Conservation (phyloP, 2,113 vertebrate genomes). For the Miniopterus natalensis region DNA sequence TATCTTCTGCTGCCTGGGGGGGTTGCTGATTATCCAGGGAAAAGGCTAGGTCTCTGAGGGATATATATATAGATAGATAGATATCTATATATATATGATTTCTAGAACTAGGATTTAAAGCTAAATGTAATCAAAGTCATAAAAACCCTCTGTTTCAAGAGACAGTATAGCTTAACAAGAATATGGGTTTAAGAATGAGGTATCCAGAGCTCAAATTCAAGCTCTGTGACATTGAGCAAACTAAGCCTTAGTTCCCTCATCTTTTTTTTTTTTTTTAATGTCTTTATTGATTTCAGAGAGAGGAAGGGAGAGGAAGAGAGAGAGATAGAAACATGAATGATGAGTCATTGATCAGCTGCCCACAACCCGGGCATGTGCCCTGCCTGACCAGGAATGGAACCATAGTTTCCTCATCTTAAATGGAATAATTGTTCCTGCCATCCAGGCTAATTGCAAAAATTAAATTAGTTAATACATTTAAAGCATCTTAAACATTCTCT, state of each 20-base stretch:
- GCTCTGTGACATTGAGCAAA: neutral
- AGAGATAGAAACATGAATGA: too few relatives aligned
- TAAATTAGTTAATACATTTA: neutral
- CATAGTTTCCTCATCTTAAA: neutral
- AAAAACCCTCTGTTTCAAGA: neutral
- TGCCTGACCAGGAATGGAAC: too few relatives aligned
- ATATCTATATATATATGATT: neutral
- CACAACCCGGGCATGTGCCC: too few relatives aligned
- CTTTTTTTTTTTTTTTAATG: neutral
- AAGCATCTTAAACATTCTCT: constrained; percentile 20
- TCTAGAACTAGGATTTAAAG: neutral
- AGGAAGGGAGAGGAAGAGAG: too few relatives aligned
- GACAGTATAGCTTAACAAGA: neutral
- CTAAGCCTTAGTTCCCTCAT: neutral
- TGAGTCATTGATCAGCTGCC: too few relatives aligned
- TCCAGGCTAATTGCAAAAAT: neutral
- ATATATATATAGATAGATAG: neutral
- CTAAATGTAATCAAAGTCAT: neutral
- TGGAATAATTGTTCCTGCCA: neutral
- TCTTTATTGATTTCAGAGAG: neutral
- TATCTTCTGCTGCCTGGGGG: neutral
- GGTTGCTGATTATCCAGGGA: neutral
- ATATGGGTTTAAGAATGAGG: neutral
- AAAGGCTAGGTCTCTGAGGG: neutral
- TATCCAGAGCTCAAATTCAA: neutral